Conservation (phyloP, 2,113 vertebrate species). For the Calypte anna region DNA sequence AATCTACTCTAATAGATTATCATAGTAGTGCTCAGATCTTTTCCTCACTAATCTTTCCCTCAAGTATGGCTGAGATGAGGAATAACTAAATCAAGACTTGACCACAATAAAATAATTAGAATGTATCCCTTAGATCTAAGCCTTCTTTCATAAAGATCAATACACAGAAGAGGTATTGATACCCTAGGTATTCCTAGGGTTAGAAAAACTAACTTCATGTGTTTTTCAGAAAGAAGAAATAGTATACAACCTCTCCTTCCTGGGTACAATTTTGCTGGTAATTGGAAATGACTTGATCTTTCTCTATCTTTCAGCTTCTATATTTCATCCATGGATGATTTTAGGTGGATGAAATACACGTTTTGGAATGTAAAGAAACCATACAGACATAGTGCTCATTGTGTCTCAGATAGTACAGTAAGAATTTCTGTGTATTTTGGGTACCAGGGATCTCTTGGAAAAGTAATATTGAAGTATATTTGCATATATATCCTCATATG, state of each 20-base stretch:
- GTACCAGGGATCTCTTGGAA: neutral
- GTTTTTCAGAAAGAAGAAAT: neutral
- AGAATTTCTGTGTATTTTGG: neutral
- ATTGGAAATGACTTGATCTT: neutral
- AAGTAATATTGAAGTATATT: neutral
- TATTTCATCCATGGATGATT: neutral
- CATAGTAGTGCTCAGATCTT: conserved; percentile 32
- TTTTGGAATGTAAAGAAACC: neutral
- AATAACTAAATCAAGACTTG: neutral
- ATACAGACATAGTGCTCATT: neutral
- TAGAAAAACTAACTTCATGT: neutral
- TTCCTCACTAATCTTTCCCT: conserved; percentile 13
- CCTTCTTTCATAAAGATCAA: neutral
- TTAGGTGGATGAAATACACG: neutral
- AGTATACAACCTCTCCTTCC: neutral
- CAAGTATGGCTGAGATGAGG: neutral
- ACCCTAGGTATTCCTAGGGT: too few species aligned
- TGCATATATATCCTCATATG: neutral
- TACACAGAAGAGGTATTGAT: neutral
- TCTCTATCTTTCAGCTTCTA: neutral
- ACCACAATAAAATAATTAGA: neutral
- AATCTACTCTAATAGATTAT: conserved; percentile 39
- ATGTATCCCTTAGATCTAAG: neutral
- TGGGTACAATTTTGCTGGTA: neutral
- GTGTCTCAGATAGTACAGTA: neutral